A percentile compares a stretch with the other conserved stretches of the same genome.
phyloP scores from a whole-genome alignment of 1,140 invertebrate species.

The Drosophila athabasca region DNA sequence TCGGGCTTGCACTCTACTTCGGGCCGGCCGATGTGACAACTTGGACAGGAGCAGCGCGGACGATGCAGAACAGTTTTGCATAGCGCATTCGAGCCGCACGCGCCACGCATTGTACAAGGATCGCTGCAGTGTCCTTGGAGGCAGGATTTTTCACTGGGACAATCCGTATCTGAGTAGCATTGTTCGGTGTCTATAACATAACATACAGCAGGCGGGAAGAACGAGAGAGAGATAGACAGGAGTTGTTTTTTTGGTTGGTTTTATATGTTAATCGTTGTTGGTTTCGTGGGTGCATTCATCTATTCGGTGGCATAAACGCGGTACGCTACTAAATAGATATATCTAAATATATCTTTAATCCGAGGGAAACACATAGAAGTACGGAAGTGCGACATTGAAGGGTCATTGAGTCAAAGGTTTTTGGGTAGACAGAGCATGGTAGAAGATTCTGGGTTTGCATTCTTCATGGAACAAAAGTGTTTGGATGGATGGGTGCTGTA shows the following conservation, averaged over 20 bases:
- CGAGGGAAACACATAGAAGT: conserved; percentile 24
- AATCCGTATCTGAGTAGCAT: conserved; percentile 95
- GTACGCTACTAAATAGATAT: conserved; percentile 50
- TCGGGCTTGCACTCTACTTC: conserved; percentile 90
- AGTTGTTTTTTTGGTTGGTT: conserved; percentile 75
- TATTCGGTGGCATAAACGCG: conserved; percentile 60
- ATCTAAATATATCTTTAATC: conserved; percentile 21
- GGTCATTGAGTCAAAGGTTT: conserved; percentile 25
- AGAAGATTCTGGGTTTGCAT: conserved; percentile 30
- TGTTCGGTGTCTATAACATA: conserved; percentile 89
- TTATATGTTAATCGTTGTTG: conserved; percentile 76
- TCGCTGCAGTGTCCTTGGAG: conserved; percentile 93
- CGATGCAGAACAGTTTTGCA: conserved; percentile 93
- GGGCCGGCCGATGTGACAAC: conserved; percentile 93
- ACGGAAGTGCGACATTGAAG: conserved; percentile 55
- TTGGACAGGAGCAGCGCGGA: conserved; percentile 93
- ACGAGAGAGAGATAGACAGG: conserved; percentile 79
- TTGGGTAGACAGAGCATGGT: conserved; percentile 18
- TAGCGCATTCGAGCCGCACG: conserved; percentile 94
- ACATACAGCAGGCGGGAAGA: conserved; percentile 69
- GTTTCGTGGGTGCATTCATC: conserved; percentile 78
- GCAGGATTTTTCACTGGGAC: conserved; percentile 95
- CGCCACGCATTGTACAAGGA: conserved; percentile 93
- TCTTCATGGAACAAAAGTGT: conserved; percentile 24
- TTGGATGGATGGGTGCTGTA: conserved; percentile 19